These are phyloP conservation scores for Physeter macrocephalus DNA, from an alignment of 2,113 vertebrate species.

Conservation along the genomic window DNA sequence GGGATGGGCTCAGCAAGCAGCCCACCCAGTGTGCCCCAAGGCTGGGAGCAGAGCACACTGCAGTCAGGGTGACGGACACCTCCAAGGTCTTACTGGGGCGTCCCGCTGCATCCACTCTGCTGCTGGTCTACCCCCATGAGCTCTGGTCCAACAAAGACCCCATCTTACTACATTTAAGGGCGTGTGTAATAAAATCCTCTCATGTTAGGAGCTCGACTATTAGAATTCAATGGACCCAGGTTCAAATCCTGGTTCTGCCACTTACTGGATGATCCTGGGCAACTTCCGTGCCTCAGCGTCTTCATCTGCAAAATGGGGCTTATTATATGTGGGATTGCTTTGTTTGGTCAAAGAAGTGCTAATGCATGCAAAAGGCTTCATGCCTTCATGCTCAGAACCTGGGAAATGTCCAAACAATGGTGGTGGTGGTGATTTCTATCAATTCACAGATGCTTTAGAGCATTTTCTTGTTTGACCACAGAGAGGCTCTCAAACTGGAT, in stretches of 20 bases:
- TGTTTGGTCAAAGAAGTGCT: neutral
- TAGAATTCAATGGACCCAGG: no score
- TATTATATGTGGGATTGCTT: neutral
- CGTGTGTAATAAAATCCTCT: neutral
- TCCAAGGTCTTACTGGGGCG: neutral
- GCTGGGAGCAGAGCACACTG: accelerated
- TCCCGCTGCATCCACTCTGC: accelerated
- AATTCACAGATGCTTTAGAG: neutral
- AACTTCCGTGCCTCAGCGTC: neutral
- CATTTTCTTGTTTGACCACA: neutral
- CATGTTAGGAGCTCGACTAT: accelerated
- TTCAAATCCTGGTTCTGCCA: neutral
- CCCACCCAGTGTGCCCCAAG: neutral
- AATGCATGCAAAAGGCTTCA: accelerated
- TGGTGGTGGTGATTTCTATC: accelerated
- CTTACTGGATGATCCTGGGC: neutral
- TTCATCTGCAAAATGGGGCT: neutral
- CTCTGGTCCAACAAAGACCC: neutral
- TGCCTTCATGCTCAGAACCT: neutral
- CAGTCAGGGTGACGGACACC: neutral
- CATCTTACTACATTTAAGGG: neutral
- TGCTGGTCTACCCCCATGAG: neutral
- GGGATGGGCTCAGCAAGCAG: accelerated
- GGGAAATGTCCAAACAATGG: accelerated
- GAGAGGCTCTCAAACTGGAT: neutral